These are phyloP conservation scores for Eupelmus urozonus DNA, from an alignment of 2,888 invertebrate genomes.

Conservation along the genomic window DNA sequence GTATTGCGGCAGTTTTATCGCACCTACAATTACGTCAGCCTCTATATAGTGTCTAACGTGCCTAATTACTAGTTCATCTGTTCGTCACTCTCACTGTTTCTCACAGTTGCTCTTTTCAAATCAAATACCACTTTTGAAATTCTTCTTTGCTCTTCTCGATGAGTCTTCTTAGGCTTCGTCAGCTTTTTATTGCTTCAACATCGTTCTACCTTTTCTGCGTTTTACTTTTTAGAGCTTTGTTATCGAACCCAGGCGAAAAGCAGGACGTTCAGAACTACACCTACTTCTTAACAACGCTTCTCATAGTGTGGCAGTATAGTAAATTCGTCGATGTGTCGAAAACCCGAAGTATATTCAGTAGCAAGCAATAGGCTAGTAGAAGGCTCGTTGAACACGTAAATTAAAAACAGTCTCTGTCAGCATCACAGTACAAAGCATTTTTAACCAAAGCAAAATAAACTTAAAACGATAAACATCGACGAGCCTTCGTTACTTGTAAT, in stretches of 20 bases:
- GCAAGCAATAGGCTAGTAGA: slow-evolving; percentile 51
- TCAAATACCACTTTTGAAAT: slow-evolving; percentile 16
- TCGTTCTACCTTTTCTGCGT: slow-evolving; percentile 27
- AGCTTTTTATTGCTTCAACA: not conserved
- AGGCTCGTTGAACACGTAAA: slow-evolving; percentile 17
- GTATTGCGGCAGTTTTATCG: slow-evolving; percentile 73
- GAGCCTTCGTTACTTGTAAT: slow-evolving; percentile 38
- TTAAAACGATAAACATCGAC: slow-evolving; percentile 10
- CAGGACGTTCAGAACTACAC: slow-evolving; percentile 20
- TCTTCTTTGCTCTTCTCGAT: slow-evolving; percentile 26
- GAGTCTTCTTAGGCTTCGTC: slow-evolving; percentile 27
- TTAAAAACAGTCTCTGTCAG: not conserved
- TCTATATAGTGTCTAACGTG: slow-evolving; percentile 62
- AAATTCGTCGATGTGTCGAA: slow-evolving; percentile 23
- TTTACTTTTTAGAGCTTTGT: not conserved
- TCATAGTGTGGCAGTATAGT: slow-evolving; percentile 23
- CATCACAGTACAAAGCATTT: no score
- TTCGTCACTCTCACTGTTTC: slow-evolving; percentile 29
- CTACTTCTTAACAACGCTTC: slow-evolving; percentile 19
- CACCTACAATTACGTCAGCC: slow-evolving; percentile 69
- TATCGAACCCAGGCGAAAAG: slow-evolving; percentile 30
- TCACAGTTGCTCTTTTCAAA: slow-evolving; percentile 20
- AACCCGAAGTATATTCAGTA: slow-evolving; percentile 25
- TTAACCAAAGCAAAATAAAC: no score
- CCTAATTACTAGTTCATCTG: slow-evolving; percentile 57